phyloP scores from a whole-genome alignment of 37 sponge, comb jelly and placozoan genomes.

The Theonella swinhoei region DNA sequence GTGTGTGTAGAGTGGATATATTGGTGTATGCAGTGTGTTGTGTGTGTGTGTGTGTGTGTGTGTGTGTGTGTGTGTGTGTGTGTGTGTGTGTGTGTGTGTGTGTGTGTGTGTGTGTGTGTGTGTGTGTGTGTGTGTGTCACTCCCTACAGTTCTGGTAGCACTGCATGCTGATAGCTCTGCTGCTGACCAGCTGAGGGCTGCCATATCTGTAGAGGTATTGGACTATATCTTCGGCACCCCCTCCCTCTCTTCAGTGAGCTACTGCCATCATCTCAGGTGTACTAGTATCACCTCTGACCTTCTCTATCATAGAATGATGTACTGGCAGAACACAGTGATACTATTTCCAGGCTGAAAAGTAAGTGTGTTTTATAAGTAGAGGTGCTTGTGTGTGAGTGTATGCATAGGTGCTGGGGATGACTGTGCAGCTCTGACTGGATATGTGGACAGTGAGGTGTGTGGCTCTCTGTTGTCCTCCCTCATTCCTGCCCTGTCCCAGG shows the following conservation, averaged over 20 bases:
- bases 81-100: constrained; percentile 49
- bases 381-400: not conserved
- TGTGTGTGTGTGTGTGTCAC: constrained; percentile 14
- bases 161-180: constrained; percentile 12
- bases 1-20: not conserved
- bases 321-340: not conserved
- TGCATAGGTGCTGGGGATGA: constrained; percentile 4
- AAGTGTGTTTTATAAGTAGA: too few species aligned
- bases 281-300: too few species aligned
- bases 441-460: constrained; percentile 7
- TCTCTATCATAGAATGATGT: too few species aligned
- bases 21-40: not conserved
- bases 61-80: constrained; percentile 48
- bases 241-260: not conserved
- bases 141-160: constrained; percentile 33
- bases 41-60: too few species aligned
- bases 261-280: not conserved
- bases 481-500: not conserved
- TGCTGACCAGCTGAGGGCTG: constrained; percentile 40
- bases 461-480: not conserved
- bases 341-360: not conserved
- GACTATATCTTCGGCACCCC: constrained; percentile 39
- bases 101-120: constrained; percentile 45
- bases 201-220: constrained; percentile 44
- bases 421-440: not conserved